Conservation (phyloP, 2,888 invertebrate species). For the Cerceris ruficornis region DNA sequence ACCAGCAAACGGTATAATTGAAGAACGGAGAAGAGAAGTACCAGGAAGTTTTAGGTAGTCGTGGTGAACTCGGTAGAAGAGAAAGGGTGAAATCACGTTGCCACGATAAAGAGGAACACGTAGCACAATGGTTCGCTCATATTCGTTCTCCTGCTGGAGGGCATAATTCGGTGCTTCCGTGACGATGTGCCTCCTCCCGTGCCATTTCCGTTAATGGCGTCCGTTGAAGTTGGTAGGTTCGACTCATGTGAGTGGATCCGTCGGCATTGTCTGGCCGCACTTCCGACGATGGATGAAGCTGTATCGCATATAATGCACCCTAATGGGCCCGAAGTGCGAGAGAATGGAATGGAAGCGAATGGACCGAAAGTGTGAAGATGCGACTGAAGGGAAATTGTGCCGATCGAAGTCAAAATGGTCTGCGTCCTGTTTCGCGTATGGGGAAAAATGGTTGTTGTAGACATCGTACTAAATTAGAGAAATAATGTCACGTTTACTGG, state of each 20-base stretch:
- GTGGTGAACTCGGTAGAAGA: not conserved
- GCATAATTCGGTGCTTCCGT: slow-evolving; percentile 51
- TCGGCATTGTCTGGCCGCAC: slow-evolving; percentile 33
- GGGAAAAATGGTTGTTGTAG: too few relatives aligned
- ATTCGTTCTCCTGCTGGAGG: slow-evolving; percentile 35
- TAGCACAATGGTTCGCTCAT: slow-evolving; percentile 37
- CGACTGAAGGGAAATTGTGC: not conserved
- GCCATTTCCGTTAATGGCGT: slow-evolving; percentile 36
- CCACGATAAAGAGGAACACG: slow-evolving; percentile 22
- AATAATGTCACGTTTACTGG: too few relatives aligned
- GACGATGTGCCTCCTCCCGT: slow-evolving; percentile 22
- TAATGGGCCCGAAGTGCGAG: slow-evolving; percentile 24
- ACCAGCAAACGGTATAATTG: not conserved
- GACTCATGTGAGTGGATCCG: slow-evolving; percentile 22
- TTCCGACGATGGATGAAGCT: slow-evolving; percentile 24
- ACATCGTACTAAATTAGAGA: too few relatives aligned
- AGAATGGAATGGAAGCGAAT: slow-evolving; percentile 7
- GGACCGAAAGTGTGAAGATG: not conserved
- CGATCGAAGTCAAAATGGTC: too few relatives aligned
- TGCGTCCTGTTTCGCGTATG: too few relatives aligned
- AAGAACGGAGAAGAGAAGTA: not conserved
- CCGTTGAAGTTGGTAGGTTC: slow-evolving; percentile 29
- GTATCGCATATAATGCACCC: slow-evolving; percentile 30
- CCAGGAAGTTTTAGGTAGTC: not conserved
- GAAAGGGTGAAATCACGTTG: not conserved